A percentile compares a stretch with the other conserved stretches of the same genome.
phyloP scores from a whole-genome alignment of 30 jellyfish, hydroid and myxozoan species.

The Mastigias papua region DNA sequence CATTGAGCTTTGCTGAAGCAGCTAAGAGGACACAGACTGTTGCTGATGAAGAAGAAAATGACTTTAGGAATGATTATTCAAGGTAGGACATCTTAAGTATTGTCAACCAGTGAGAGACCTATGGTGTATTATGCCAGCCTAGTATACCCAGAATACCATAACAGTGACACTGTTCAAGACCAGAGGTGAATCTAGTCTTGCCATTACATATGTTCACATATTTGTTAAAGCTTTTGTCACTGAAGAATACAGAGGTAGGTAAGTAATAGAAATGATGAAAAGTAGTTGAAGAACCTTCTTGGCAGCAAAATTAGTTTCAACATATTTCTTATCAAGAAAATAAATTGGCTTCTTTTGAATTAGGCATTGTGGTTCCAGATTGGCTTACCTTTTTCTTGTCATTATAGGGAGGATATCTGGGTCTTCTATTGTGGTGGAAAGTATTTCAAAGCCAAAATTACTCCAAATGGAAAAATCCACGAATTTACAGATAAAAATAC shows the following conservation, averaged over 20 bases:
- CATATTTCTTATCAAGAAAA: too few species aligned
- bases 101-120: too few species aligned
- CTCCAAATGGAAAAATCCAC: slow-evolving; percentile 56
- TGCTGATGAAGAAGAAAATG: slow-evolving; percentile 22
- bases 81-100: slow-evolving; percentile 60
- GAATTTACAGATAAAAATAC: slow-evolving; percentile 28
- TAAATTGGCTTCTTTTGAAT: background rate
- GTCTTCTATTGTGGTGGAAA: slow-evolving; percentile 76
- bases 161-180: too few species aligned
- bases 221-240: too few species aligned
- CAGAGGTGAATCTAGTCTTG: too few species aligned
- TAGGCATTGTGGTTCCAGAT: background rate
- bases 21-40: background rate
- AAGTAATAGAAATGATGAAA: too few species aligned
- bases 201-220: too few species aligned
- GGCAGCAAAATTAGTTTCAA: too few species aligned
- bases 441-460: slow-evolving; percentile 73
- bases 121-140: too few species aligned
- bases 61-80: slow-evolving; percentile 56
- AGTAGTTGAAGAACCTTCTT: too few species aligned
- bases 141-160: too few species aligned
- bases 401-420: slow-evolving; percentile 94
- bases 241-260: too few species aligned
- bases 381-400: background rate
- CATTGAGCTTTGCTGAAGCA: slow-evolving; percentile 53